Percentiles rank a stretch among this genome's conserved stretches.
phyloP scores from a whole-genome alignment of 2,888 invertebrate species.

The Mycalesis mineus region DNA sequence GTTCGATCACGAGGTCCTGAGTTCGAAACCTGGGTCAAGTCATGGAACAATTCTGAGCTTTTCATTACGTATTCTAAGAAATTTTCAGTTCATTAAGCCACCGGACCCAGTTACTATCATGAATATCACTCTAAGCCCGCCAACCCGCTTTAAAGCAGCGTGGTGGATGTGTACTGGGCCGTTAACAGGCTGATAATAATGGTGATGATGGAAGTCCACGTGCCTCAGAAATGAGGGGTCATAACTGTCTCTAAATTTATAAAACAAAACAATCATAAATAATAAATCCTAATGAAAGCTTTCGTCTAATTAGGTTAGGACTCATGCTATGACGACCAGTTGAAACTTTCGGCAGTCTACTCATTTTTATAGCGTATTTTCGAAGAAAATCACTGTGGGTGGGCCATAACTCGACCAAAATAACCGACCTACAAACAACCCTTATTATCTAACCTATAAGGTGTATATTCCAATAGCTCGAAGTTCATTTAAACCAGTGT shows the following conservation, averaged over 20 bases:
- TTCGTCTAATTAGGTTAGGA: conserved; percentile 22
- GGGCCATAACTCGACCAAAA: conserved; percentile 39
- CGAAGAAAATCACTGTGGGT: conserved; percentile 56
- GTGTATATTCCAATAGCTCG: conserved; percentile 23
- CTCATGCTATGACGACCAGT: conserved; percentile 6
- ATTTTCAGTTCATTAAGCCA: too few species aligned
- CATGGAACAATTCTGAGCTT: too few species aligned
- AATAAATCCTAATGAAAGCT: conserved; percentile 8
- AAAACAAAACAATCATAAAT: background rate
- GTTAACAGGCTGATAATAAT: too few species aligned
- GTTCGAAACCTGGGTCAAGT: too few species aligned
- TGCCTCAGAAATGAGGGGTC: background rate
- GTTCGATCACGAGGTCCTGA: too few species aligned
- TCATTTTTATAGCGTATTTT: conserved; percentile 55
- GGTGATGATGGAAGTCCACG: background rate
- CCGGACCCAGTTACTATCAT: too few species aligned
- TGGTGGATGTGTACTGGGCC: too few species aligned
- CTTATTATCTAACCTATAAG: conserved; percentile 28
- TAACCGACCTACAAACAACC: conserved; percentile 16
- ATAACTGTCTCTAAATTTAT: background rate
- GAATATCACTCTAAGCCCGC: too few species aligned
- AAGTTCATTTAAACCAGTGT: conserved; percentile 16
- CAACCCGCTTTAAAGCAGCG: too few species aligned
- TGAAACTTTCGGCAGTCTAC: conserved; percentile 18
- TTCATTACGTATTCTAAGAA: too few species aligned